Evolutionary conservation across 2,888 invertebrate species (phyloP).

Genomic region (Falcaria lacertinaria): DNA sequence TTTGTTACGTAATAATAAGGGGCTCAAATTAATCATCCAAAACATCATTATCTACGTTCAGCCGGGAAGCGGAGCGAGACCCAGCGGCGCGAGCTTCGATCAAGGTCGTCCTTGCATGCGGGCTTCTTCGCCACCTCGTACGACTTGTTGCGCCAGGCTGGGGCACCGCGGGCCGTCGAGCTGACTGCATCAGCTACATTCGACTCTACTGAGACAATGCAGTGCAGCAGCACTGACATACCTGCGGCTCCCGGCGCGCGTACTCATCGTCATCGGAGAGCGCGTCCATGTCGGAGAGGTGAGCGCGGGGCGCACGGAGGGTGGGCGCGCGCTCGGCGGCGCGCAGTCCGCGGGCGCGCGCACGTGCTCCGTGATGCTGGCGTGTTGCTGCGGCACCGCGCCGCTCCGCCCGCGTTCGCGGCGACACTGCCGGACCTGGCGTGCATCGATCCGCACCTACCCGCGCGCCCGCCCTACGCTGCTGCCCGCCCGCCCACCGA

Average conservation of each 20-base stretch:
- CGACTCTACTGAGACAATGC: not conserved
- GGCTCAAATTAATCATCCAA: slow-evolving; percentile 6
- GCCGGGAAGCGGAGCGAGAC: slow-evolving; percentile 44
- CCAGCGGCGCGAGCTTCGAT: slow-evolving; percentile 45
- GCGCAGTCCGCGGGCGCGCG: slow-evolving; percentile 62
- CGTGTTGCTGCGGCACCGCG: slow-evolving; percentile 60
- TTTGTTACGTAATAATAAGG: slow-evolving; percentile 7
- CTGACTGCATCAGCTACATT: slow-evolving; percentile 11
- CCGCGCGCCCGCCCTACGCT: slow-evolving; percentile 30
- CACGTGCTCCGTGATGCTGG: slow-evolving; percentile 59
- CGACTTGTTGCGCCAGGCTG: slow-evolving; percentile 63
- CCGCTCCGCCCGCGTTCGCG: slow-evolving; percentile 72
- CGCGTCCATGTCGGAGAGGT: slow-evolving; percentile 64
- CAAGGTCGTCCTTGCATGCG: slow-evolving; percentile 65
- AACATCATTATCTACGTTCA: slow-evolving; percentile 18
- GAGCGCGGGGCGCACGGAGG: slow-evolving; percentile 42
- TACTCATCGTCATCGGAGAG: slow-evolving; percentile 76
- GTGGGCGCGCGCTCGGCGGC: slow-evolving; percentile 60
- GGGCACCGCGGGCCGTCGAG: slow-evolving; percentile 14
- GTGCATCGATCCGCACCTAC: slow-evolving; percentile 51
- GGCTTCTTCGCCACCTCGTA: slow-evolving; percentile 37
- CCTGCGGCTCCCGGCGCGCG: slow-evolving; percentile 70
- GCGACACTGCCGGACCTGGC: slow-evolving; percentile 62
- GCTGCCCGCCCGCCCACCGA: slow-evolving; percentile 32
- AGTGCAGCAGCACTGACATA: slow-evolving; percentile 31